Evolutionary conservation across 2,888 invertebrate species (phyloP).

Genomic region (Galeruca laticollis): DNA sequence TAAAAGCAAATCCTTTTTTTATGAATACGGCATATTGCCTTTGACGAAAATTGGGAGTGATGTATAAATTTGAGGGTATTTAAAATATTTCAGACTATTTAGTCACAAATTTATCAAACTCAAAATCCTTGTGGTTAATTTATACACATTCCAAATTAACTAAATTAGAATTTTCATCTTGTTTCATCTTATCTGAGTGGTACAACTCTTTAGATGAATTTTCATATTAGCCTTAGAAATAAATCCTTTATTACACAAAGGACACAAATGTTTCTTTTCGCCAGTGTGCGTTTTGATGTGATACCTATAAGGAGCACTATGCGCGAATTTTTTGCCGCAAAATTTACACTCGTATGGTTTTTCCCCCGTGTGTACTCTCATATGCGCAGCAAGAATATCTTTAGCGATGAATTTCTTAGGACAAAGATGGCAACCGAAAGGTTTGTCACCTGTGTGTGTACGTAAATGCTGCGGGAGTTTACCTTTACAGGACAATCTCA

Average conservation of each 20-base stretch:
- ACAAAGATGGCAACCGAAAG: slow-evolving; percentile 53
- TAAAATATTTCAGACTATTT: too few relatives aligned
- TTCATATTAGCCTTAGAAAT: slow-evolving; percentile 49
- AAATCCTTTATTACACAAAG: slow-evolving; percentile 44
- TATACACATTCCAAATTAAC: neutral
- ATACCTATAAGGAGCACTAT: slow-evolving; percentile 44
- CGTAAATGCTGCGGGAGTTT: slow-evolving; percentile 65
- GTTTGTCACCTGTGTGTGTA: slow-evolving; percentile 48
- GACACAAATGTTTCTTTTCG: slow-evolving; percentile 42
- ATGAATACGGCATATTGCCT: too few relatives aligned
- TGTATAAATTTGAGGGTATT: too few relatives aligned
- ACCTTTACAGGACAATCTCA: slow-evolving; percentile 56
- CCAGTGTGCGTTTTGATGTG: slow-evolving; percentile 49
- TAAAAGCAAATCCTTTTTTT: too few relatives aligned
- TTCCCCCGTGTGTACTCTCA: slow-evolving; percentile 57
- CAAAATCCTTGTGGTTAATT: too few relatives aligned
- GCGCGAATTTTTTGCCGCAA: slow-evolving; percentile 47
- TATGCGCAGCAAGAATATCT: slow-evolving; percentile 54
- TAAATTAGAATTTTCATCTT: neutral
- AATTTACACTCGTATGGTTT: slow-evolving; percentile 53
- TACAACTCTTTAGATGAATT: slow-evolving; percentile 47
- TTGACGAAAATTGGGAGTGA: too few relatives aligned
- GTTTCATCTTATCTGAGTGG: slow-evolving; percentile 26
- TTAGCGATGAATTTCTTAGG: slow-evolving; percentile 45
- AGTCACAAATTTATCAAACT: too few relatives aligned